Conservation (phyloP, 2,797 vertebrate genomes). For the Pseudocheirus occidentalis region DNA sequence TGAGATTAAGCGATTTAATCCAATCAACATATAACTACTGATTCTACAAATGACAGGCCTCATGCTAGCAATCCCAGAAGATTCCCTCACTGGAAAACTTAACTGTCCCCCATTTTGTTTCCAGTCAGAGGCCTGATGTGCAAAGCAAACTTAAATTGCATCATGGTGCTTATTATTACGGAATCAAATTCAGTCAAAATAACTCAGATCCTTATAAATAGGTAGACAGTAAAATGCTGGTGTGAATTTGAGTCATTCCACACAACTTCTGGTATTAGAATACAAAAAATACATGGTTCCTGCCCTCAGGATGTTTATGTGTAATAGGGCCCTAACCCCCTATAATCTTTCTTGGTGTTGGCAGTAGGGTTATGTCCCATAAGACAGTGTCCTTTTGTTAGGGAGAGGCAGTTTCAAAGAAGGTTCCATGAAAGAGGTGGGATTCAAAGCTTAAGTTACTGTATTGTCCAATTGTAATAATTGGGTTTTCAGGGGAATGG, state of each 20-base stretch:
- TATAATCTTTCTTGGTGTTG: not conserved
- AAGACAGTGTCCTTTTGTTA: not conserved
- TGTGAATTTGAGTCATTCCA: not conserved
- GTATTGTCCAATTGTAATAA: not conserved
- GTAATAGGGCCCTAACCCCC: not conserved
- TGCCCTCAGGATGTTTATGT: not conserved
- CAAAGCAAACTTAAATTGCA: conserved; percentile 17
- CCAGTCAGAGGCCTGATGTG: not conserved
- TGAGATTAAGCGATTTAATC: conserved; percentile 10
- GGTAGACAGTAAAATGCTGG: not conserved
- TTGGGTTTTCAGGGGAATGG: not conserved
- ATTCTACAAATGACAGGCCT: conserved; percentile 1
- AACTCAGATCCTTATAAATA: not conserved
- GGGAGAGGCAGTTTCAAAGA: not conserved
- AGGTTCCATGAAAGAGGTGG: not conserved
- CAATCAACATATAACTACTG: not conserved
- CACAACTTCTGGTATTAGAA: not conserved
- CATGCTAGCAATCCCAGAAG: not conserved
- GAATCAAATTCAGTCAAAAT: not conserved
- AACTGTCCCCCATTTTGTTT: not conserved
- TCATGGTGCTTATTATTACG: not conserved
- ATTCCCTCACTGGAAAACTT: not conserved
- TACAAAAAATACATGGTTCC: not conserved
- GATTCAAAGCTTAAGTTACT: not conserved
- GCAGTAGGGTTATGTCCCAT: not conserved